Conservation (phyloP, 2,113 vertebrate species). For the Athene noctua region DNA sequence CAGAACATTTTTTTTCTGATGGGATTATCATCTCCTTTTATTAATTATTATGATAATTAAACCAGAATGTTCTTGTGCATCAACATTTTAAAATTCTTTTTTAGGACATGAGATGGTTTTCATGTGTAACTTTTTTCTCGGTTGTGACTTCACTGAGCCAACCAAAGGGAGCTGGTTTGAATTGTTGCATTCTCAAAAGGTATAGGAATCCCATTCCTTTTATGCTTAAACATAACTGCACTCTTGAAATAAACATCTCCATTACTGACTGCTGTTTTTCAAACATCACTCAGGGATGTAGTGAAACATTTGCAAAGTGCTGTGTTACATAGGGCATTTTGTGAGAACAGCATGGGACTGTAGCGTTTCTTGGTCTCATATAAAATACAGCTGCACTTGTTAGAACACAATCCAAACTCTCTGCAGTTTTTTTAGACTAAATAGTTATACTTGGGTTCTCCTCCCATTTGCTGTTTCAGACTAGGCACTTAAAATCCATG, state of each 20-base stretch:
- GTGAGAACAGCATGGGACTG: background rate
- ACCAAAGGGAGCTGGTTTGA: background rate
- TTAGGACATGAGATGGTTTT: background rate
- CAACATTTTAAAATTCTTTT: background rate
- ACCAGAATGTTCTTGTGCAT: background rate
- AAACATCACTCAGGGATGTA: background rate
- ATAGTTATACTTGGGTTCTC: background rate
- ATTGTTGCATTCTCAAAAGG: background rate
- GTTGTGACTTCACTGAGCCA: background rate
- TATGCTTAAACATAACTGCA: background rate
- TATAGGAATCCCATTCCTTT: background rate
- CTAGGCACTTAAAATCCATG: background rate
- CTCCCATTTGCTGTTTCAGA: background rate
- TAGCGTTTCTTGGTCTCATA: background rate
- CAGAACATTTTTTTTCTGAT: background rate
- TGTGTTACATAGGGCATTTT: background rate
- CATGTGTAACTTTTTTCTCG: background rate
- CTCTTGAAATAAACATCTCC: background rate
- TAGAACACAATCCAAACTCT: background rate
- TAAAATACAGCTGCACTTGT: background rate
- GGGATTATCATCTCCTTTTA: background rate
- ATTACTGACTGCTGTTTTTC: background rate
- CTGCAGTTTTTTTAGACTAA: background rate
- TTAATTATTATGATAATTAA: background rate
- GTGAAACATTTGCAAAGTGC: background rate